phyloP scores from a whole-genome alignment of 2,888 invertebrate species.

The Brachyptera risi region DNA sequence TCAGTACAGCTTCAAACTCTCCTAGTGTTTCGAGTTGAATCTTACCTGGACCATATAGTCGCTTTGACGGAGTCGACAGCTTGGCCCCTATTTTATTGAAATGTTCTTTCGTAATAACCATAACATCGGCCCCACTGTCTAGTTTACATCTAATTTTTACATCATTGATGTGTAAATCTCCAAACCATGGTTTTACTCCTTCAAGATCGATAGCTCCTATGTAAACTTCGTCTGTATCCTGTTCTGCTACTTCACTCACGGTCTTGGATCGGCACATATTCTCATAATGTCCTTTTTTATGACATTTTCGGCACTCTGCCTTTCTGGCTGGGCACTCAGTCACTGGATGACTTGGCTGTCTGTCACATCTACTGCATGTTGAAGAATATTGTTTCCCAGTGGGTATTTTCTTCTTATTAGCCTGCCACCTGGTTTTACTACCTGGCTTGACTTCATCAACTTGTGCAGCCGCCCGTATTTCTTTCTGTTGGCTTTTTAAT shows the following conservation, averaged over 20 bases:
- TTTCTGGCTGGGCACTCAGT: not conserved
- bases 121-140: not conserved
- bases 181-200: not conserved
- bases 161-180: not conserved
- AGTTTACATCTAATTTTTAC: not conserved
- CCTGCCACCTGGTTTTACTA: too few species aligned
- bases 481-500: constrained; percentile 27
- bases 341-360: not conserved
- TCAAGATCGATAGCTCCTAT: not conserved
- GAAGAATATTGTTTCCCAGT: too few species aligned
- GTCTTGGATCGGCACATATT: not conserved
- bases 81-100: not conserved
- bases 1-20: not conserved
- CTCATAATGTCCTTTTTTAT: not conserved
- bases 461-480: not conserved
- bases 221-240: not conserved
- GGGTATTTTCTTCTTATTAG: too few species aligned
- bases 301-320: not conserved
- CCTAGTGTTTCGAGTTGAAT: not conserved
- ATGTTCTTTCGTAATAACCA: not conserved
- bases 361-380: not conserved
- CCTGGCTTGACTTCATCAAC: constrained; percentile 3
- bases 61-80: not conserved
- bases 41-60: not conserved
- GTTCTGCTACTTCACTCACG: not conserved